A percentile compares a stretch with the other conserved stretches of the same genome.
phyloP scores from a whole-genome alignment of 2,113 vertebrate genomes.

The Mirounga angustirostris region DNA sequence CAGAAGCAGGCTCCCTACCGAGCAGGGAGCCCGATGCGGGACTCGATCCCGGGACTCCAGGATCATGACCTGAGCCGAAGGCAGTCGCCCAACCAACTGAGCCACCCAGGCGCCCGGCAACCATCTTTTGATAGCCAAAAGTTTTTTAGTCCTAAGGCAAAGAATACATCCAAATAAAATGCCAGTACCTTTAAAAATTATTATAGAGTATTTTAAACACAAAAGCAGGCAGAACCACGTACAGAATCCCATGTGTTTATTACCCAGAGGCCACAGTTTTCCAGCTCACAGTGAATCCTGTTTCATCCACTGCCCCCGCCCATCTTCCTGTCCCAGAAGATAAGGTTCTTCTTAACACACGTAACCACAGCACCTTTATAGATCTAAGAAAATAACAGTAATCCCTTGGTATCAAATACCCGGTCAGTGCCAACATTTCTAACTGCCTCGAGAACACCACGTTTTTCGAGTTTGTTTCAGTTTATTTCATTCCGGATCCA shows the following conservation, averaged over 20 bases:
- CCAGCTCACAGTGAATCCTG: not conserved
- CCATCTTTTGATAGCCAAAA: not conserved
- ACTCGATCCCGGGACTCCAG: no score
- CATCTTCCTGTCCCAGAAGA: not conserved
- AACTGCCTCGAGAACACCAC: not conserved
- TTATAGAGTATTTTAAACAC: rapidly evolving
- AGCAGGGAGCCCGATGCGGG: no score
- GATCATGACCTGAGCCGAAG: no score
- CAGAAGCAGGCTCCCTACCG: no score
- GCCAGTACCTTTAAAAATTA: no score
- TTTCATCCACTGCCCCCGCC: not conserved
- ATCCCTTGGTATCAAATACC: not conserved
- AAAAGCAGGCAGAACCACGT: rapidly evolving
- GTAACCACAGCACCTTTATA: no score
- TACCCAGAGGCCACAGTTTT: not conserved
- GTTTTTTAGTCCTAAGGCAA: not conserved
- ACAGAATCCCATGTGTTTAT: rapidly evolving
- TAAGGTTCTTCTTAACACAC: not conserved
- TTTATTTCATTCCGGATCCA: not conserved
- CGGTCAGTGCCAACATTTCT: not conserved
- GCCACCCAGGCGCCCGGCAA: no score
- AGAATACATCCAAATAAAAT: not conserved
- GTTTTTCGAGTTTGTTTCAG: not conserved
- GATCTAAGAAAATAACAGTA: rapidly evolving
- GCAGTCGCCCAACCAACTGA: no score